Percentiles rank a stretch among this genome's conserved stretches.
These are phyloP conservation scores for Harpalus rubripes DNA, from an alignment of 2,888 invertebrate genomes.

Conservation along the genomic window DNA sequence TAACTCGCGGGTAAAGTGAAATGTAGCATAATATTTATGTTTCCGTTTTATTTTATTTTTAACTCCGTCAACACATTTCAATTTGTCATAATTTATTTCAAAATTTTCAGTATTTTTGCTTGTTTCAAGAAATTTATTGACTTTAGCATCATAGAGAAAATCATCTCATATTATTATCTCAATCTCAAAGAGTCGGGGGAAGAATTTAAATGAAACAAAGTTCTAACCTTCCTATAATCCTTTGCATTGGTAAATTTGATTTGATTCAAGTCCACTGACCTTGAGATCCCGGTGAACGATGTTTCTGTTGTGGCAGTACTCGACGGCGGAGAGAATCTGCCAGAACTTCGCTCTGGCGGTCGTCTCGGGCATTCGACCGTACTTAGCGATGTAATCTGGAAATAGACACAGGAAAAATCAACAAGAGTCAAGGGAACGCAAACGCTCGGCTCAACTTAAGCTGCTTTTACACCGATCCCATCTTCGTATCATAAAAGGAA, in stretches of 20 bases:
- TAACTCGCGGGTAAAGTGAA: neutral
- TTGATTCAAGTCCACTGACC: slow-evolving; percentile 76
- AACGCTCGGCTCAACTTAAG: neutral
- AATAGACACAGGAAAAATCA: slow-evolving; percentile 69
- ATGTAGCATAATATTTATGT: slow-evolving; percentile 3
- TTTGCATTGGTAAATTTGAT: neutral
- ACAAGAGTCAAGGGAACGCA: neutral
- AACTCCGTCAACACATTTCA: neutral
- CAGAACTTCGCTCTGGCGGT: slow-evolving; percentile 96
- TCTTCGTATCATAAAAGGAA: too few species aligned
- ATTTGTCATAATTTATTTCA: neutral
- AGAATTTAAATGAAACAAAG: slow-evolving; percentile 19
- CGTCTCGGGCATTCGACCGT: slow-evolving; percentile 95
- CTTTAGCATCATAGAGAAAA: neutral
- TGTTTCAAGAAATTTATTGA: neutral
- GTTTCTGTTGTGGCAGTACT: slow-evolving; percentile 95
- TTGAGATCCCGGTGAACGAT: slow-evolving; percentile 98
- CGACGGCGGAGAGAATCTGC: slow-evolving; percentile 97
- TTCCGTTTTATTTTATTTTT: slow-evolving; percentile 4
- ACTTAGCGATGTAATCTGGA: slow-evolving; percentile 93
- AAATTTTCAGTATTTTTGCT: neutral
- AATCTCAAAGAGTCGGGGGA: neutral
- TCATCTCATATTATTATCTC: neutral
- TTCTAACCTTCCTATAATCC: slow-evolving; percentile 20
- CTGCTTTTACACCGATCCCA: neutral